These are phyloP conservation scores for Eumaeus atala DNA, from an alignment of 1,140 invertebrate genomes.

Conservation along the genomic window DNA sequence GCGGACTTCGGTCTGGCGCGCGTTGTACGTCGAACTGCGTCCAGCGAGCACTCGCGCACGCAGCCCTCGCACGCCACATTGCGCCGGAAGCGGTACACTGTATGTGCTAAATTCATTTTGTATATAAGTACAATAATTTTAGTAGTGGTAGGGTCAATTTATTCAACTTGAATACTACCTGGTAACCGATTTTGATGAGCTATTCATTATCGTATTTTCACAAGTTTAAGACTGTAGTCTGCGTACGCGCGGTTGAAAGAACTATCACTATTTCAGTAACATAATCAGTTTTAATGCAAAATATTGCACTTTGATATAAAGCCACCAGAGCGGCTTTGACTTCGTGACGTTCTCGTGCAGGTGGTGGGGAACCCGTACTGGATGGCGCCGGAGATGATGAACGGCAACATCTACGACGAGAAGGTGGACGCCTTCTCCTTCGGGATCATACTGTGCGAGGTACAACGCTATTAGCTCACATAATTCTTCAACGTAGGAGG, in stretches of 20 bases:
- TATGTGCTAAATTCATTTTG: constrained; percentile 8
- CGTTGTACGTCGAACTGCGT: constrained; percentile 79
- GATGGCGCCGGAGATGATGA: constrained; percentile 99
- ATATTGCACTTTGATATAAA: too few relatives aligned
- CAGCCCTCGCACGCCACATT: constrained; percentile 52
- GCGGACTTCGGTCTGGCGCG: constrained; percentile 95
- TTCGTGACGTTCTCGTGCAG: constrained; percentile 16
- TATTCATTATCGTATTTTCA: too few relatives aligned
- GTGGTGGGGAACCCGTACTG: constrained; percentile 97
- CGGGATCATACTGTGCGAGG: constrained; percentile 96
- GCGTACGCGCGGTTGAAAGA: too few relatives aligned
- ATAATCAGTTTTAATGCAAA: too few relatives aligned
- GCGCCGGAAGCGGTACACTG: constrained; percentile 74
- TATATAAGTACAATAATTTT: neutral
- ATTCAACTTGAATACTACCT: neutral
- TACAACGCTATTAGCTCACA: constrained; percentile 44
- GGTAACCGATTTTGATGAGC: too few relatives aligned
- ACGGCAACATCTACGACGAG: constrained; percentile 95
- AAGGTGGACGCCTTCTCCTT: constrained; percentile 98
- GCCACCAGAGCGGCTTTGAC: neutral
- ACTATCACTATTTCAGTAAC: too few relatives aligned
- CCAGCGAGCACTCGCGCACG: constrained; percentile 50
- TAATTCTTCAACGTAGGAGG: too few relatives aligned
- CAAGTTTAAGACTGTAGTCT: too few relatives aligned
- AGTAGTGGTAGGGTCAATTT: neutral